Conservation (phyloP, 2,113 vertebrate species). For the Panthera tigris region DNA sequence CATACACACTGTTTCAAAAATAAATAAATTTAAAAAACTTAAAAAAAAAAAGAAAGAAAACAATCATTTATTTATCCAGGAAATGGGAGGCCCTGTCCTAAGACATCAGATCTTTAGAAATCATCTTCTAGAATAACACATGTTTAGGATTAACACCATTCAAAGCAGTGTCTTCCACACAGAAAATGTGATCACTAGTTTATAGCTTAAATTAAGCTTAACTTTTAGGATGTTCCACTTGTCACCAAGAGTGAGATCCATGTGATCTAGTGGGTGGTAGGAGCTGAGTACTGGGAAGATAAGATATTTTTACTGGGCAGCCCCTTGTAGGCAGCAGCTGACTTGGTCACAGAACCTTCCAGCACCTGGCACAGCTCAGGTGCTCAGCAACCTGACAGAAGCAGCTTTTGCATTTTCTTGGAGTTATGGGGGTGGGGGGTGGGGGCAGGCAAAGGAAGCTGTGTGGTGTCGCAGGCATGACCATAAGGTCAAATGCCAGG, state of each 20-base stretch:
- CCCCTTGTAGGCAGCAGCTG: fast-evolving
- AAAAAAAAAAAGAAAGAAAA: neutral
- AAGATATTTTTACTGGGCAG: neutral
- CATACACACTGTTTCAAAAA: no score
- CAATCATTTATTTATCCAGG: no score
- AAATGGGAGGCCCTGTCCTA: neutral
- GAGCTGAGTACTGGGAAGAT: neutral
- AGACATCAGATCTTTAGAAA: neutral
- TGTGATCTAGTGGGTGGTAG: neutral
- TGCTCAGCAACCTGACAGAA: fast-evolving
- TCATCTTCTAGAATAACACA: neutral
- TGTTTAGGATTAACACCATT: neutral
- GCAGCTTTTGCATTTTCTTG: neutral
- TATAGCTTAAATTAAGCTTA: neutral
- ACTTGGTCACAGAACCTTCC: neutral
- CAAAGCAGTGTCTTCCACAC: neutral
- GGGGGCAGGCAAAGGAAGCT: neutral
- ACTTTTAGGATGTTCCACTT: neutral
- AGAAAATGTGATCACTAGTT: neutral
- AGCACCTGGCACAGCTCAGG: neutral
- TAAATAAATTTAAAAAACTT: no score
- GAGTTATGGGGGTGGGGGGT: fast-evolving
- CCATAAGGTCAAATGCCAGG: no score
- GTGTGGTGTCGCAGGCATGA: no score
- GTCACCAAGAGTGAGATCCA: neutral